These are phyloP conservation scores for Thecophora atra DNA, from an alignment of 2,888 invertebrate species.

Conservation along the genomic window DNA sequence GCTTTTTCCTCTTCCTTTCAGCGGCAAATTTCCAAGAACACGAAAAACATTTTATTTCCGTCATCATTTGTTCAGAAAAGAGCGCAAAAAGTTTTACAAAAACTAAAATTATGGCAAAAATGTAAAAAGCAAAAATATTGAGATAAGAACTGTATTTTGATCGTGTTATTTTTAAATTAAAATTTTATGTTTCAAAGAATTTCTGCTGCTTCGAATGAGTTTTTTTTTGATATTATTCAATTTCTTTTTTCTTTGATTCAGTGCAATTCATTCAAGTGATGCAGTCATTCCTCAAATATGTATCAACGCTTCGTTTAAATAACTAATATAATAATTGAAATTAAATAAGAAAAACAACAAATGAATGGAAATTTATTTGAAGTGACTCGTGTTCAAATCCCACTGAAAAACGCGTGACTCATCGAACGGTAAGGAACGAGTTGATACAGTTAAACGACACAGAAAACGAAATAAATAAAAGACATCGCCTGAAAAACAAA, in stretches of 20 bases:
- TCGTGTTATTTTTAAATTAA: constrained; percentile 49
- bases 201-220: too few species aligned
- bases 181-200: constrained; percentile 17
- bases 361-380: not conserved
- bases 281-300: too few species aligned
- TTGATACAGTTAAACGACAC: not conserved
- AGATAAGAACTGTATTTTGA: constrained; percentile 46
- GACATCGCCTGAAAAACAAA: not conserved
- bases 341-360: not conserved
- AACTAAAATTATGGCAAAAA: not conserved
- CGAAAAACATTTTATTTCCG: constrained; percentile 29
- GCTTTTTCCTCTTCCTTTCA: constrained; percentile 6
- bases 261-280: too few species aligned
- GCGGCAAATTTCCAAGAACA: constrained; percentile 5
- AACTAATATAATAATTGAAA: not conserved
- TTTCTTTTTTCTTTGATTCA: constrained; percentile 7
- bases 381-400: not conserved
- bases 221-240: not conserved
- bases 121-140: not conserved
- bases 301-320: not conserved
- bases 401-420: not conserved
- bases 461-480: not conserved
- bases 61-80: not conserved
- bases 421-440: not conserved
- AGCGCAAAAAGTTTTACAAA: not conserved